Percentiles rank a stretch among this genome's conserved stretches.
Conservation (phyloP, 2,113 vertebrate species). For the human (Homo sapiens) region GRCh38 chr5:28136501-28137000, state of each 20-base stretch:
- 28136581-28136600: conserved; percentile 28
- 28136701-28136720: background rate
- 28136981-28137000: no score
- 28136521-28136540: conserved; percentile 67
- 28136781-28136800: background rate
- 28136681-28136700: background rate
- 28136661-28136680: background rate
- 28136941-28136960: no score
- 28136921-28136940: no score
- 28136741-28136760: background rate
- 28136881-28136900: background rate
- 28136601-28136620: conserved; percentile 34
- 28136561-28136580: background rate
- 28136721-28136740: background rate
- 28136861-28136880: background rate
- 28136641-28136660: background rate
- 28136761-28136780: background rate
- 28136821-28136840: background rate
- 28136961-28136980: no score
- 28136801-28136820: background rate
- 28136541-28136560: conserved; percentile 53
- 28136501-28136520: conserved; percentile 27
- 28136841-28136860: background rate
- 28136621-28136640: conserved; percentile 10
- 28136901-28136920: no score